Evolutionary conservation across 2,888 invertebrate species (phyloP).

Genomic region (Drosophila affinis): DNA sequence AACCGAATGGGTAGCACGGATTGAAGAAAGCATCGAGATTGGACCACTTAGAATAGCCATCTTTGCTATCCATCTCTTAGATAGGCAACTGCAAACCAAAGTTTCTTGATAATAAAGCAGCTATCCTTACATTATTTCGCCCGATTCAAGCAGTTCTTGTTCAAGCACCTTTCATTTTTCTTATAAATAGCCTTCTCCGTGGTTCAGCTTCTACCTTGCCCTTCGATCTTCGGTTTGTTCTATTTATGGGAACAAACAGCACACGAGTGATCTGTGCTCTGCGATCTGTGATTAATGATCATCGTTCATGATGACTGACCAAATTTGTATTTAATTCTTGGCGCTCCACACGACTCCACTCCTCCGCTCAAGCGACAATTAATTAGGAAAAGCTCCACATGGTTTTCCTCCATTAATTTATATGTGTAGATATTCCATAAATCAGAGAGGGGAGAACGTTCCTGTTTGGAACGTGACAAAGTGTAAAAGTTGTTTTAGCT

Average conservation of each 20-base stretch:
- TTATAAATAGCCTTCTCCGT: constrained; percentile 15
- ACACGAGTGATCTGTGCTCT: not conserved
- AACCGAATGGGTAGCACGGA: no score
- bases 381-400: constrained; percentile 58
- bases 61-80: no score
- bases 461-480: constrained; percentile 63
- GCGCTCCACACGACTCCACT: constrained; percentile 49
- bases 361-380: constrained; percentile 49
- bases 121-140: not conserved
- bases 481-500: constrained; percentile 60
- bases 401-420: constrained; percentile 40
- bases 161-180: not conserved
- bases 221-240: constrained; percentile 16
- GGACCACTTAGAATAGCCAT: no score
- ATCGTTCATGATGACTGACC: constrained; percentile 54
- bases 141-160: not conserved
- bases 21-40: no score
- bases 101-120: no score
- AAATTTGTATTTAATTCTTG: constrained; percentile 65
- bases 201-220: not conserved
- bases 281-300: constrained; percentile 64
- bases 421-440: constrained; percentile 21
- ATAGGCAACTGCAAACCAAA: no score
- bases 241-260: constrained; percentile 32
- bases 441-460: constrained; percentile 17